Evolutionary conservation across 2,888 invertebrate genomes (phyloP), one percentile per base, ranked within the genome.

Genomic region (Argyra leucocephala): DNA sequence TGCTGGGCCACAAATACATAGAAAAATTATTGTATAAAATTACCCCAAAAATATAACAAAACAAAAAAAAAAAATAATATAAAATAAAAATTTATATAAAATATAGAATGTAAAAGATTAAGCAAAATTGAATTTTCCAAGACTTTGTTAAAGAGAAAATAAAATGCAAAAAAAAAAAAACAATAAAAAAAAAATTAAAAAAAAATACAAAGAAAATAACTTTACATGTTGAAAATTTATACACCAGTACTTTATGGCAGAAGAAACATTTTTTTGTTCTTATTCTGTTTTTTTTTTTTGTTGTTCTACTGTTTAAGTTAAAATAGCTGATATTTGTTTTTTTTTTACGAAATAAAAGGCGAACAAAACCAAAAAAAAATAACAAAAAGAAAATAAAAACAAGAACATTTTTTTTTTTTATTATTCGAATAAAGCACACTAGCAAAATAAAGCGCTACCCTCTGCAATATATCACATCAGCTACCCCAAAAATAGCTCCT

Each of bases 101-200:
- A n/a, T 18, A 48, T 18, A 48, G 48, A 18, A 48, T 48, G 48
- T 48, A 18, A 48, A 48, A 48, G 48, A 48, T 48, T 48, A 48
- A 48, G 48, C 48, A 48, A 48, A 48, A 48, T 48, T 48, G 48
- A 48, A 48, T 48, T 48, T 48, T 48, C 48, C 48, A 48, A 48
- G 48, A 48, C 15, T 48, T 48, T 48, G 18, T 15, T n/a, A 5
- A 18, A 48, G 48, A 48, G n/a, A n/a, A n/a, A n/a, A n/a, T n/a
- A n/a, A n/a, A n/a, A n/a, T n/a, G n/a, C n/a, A n/a, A n/a, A 9
- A 18, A 18, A 48, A 48, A 48, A 18, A 48, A 18, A 48, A 48
- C 48, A 48, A 48, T 18, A 48, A 2, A n/a, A n/a, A 48, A 48
- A 15, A 18, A 5, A 37, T 5, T 3, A 12, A 37, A 5, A 37